Evolutionary conservation across 2,888 invertebrate genomes (phyloP), one percentile per base, ranked within the genome.

Genomic region (Ophion costatus): DNA sequence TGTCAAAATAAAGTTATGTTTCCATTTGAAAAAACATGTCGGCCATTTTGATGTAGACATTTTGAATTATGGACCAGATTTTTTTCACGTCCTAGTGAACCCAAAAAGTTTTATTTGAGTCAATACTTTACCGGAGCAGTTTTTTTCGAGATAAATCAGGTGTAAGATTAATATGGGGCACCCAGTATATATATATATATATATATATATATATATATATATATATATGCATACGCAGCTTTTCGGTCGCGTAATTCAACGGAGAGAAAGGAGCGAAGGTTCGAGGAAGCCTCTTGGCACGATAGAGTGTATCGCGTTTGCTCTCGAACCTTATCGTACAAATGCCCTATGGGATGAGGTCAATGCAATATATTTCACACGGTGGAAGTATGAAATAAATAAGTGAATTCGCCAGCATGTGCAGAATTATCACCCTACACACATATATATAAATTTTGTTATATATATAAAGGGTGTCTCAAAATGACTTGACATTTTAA

Each of bases 201-300:
- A 29, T 29, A 29, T 2, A 29, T 14, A 6, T 29, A 70, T 71
- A 33, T 38, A 51, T 29, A 6, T 14, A 11, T 29, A 70, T 71
- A 33, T 38, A 51, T 29, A 2, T 42, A 73, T 17, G 38, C 5
- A 38, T 17, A 73, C 59, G 14, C 38, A 61, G 57, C 29, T 59
- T 20, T 67, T 17, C 5, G 56, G 42, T 38, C 61, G 69, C 69
- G 69, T 78, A 78, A 78, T 69, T 78, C 78, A 78, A 78, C 69
- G 77, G 59, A 61, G 69, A 78, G 78, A 69, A 61, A 78, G 61
- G 69, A 69, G 10, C 78, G 42, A 38, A 69, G 33, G 78, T 69
- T 78, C 78, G 78, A 67, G 78, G 69, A 78, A 78, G 69, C 78
- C 73, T 73, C 73, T 73, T 38, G 33, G 59, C 73, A 73, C 59